Base-by-base conservation (phyloP, 2,797 vertebrate genomes). In the Hybognathus amarus region DNA sequence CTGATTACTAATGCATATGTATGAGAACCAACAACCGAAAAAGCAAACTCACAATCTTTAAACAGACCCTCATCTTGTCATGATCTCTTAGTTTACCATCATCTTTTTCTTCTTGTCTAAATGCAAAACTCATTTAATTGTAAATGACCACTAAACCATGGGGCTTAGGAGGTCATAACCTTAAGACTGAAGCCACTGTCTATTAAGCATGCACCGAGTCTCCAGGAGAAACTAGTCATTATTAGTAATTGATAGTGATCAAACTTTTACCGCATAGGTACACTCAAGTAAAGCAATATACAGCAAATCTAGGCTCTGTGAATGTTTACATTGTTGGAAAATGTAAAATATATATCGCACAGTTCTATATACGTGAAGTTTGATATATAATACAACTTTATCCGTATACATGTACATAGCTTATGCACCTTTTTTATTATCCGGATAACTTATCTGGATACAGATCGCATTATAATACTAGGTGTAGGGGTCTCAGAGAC, bases 1-100 rank as follows among this genome's bases (percentile, higher is more conserved):
- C 8, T 38, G 24, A 59, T 69, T 77, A 47, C 12, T 77, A 42
- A 77, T 83, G 81, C 63, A 77, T 83, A 77, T 77, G 36, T 50
- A 81, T 81, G 56, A 73, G 69, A 45, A 63, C 59, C 79, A 73
- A 81, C 27, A 63, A 63, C 68, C 63, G 59, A 73, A 63, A 73
- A 81, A 81, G 40, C 54, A 73, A 80, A 63, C 56, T 6, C 30
- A 81, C 68, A 47, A 50, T 64, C 56, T 52, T 50, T 36, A 73
- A 81, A 71, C 30, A 69, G 66, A 22, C 50, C 17, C 47, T 69
- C 4, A 9, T 45, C 68, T 61, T 61, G 20, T 30, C 79, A 47
- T 33, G 36, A 61, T 81, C 68, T 50, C 40, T 63, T 81, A 79
- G 24, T 68, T 79, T 79, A 68, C 56, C 24, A 56, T 24, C 56